These are phyloP conservation scores for Leptonema lineaticorne DNA, from an alignment of 1,140 invertebrate species.

Conservation along the genomic window DNA sequence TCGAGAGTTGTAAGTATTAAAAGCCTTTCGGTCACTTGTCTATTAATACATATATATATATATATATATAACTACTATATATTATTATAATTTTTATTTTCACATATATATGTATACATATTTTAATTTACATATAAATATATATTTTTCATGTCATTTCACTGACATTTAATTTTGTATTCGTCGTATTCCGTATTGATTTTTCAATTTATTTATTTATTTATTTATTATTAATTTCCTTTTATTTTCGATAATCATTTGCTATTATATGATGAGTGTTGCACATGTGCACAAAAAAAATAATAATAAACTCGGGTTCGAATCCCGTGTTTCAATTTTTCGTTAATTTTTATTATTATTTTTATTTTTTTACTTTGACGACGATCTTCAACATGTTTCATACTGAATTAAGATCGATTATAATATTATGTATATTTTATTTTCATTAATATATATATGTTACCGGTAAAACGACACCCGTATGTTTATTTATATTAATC, in stretches of 20 bases:
- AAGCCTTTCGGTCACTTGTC: conserved; percentile 24
- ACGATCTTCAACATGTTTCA: too few relatives aligned
- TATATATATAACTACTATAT: too few relatives aligned
- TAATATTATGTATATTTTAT: too few relatives aligned
- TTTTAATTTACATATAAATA: background rate
- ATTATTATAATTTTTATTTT: too few relatives aligned
- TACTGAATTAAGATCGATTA: too few relatives aligned
- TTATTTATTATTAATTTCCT: background rate
- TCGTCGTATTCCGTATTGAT: background rate
- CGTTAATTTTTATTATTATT: background rate
- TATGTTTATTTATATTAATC: too few relatives aligned
- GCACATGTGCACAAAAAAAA: conserved; percentile 32
- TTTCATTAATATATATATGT: too few relatives aligned
- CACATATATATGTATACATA: conserved; percentile 24
- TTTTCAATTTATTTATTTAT: background rate
- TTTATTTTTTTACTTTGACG: too few relatives aligned
- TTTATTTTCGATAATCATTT: background rate
- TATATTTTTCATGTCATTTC: background rate
- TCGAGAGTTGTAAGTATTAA: conserved; percentile 94
- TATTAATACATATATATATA: background rate
- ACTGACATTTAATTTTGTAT: conserved; percentile 1
- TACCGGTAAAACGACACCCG: too few relatives aligned
- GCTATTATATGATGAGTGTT: conserved; percentile 29
- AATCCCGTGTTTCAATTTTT: conserved; percentile 19
- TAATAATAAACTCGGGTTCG: conserved; percentile 29